Evolutionary conservation across 2,888 invertebrate genomes (phyloP).

Genomic region (Acanthacorydalis orientalis): DNA sequence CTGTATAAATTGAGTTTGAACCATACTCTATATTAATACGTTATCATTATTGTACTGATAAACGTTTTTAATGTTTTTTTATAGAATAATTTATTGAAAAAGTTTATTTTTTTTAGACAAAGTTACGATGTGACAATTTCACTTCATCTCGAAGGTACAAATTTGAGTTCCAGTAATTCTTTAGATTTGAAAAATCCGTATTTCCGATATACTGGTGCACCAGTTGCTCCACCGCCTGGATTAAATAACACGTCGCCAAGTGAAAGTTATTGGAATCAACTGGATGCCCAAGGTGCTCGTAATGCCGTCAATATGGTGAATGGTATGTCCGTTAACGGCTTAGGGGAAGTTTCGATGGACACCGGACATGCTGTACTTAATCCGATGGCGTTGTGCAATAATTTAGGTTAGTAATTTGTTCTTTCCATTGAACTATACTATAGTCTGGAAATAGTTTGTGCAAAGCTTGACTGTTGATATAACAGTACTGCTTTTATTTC

Average conservation of each 20-base stretch:
- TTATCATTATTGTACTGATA: too few species aligned
- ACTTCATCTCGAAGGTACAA: conserved; percentile 75
- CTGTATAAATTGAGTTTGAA: too few species aligned
- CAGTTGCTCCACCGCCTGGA: conserved; percentile 84
- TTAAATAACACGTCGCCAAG: conserved; percentile 82
- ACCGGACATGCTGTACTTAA: conserved; percentile 38
- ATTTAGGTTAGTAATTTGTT: conserved; percentile 1
- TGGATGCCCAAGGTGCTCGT: conserved; percentile 56
- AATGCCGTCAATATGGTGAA: conserved; percentile 56
- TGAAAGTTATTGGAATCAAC: conserved; percentile 78
- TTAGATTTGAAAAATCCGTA: conserved; percentile 97
- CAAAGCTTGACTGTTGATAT: not conserved
- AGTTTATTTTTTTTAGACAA: conserved; percentile 46
- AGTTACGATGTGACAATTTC: conserved; percentile 98
- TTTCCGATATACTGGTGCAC: conserved; percentile 90
- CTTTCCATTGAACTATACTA: not conserved
- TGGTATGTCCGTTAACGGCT: conserved; percentile 56
- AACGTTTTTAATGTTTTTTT: conserved; percentile 5
- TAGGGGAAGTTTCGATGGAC: conserved; percentile 56
- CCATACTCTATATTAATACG: too few species aligned
- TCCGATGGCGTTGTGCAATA: conserved; percentile 24
- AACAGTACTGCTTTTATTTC: not conserved
- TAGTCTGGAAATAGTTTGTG: not conserved
- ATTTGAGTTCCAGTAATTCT: conserved; percentile 72
- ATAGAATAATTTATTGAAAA: too few species aligned